Evolutionary conservation across 64 coral and sea anemone genomes (phyloP).

Genomic region (Astreopora myriophthalma): DNA sequence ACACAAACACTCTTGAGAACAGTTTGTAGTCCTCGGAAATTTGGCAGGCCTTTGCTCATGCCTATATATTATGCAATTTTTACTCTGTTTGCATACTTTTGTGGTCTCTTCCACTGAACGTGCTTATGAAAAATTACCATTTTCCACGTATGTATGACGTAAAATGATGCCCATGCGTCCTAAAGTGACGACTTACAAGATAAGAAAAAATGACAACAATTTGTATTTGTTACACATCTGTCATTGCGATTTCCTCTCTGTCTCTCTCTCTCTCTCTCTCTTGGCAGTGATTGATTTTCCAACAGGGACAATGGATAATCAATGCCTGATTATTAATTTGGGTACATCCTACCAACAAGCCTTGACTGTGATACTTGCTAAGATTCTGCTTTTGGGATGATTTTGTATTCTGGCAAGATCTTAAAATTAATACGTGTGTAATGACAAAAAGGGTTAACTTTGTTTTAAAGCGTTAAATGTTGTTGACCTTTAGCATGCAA

Average conservation of each 20-base stretch:
- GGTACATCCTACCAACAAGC: no score
- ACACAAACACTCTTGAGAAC: background rate
- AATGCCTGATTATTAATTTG: no score
- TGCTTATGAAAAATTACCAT: background rate
- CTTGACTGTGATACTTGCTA: background rate
- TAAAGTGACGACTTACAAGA: background rate
- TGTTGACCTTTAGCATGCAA: background rate
- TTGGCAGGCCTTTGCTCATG: background rate
- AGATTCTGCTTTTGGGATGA: no score
- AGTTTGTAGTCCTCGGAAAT: background rate
- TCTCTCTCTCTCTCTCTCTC: no score
- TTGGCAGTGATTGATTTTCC: background rate
- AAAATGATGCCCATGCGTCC: background rate
- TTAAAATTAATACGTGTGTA: background rate
- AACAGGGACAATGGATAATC: background rate
- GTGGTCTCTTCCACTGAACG: background rate
- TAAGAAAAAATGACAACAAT: background rate
- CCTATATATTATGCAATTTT: background rate
- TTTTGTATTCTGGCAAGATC: no score
- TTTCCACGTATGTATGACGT: background rate
- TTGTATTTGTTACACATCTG: background rate
- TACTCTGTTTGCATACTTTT: background rate
- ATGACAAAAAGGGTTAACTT: background rate
- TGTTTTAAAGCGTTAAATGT: background rate
- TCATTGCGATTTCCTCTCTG: background rate